Evolutionary conservation across 1,140 invertebrate species (phyloP).

Genomic region (Habropoda laboriosa): DNA sequence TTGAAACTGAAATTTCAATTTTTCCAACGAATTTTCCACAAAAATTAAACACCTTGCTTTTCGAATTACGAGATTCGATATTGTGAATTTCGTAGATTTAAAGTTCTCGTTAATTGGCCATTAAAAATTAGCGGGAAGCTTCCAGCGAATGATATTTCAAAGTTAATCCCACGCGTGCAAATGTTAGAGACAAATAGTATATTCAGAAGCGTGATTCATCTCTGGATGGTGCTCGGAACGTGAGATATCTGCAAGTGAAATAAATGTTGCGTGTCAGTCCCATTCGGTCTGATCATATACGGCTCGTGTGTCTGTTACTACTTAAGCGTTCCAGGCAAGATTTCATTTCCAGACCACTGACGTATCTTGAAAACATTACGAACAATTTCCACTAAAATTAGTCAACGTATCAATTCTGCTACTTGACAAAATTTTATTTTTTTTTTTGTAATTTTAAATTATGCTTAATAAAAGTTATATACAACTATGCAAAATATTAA

Average conservation of each 20-base stretch:
- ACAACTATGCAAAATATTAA: no score
- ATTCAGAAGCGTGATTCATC: neutral
- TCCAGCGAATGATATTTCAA: neutral
- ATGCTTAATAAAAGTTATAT: no score
- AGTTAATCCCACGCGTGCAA: neutral
- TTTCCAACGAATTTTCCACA: no score
- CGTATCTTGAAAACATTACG: no score
- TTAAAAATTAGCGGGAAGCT: neutral
- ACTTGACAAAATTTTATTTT: no score
- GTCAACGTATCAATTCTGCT: no score
- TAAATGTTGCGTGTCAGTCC: conserved; percentile 22
- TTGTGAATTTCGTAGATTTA: neutral
- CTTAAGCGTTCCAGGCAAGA: neutral
- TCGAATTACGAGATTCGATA: no score
- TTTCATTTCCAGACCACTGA: no score
- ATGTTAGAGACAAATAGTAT: neutral
- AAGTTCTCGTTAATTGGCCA: neutral
- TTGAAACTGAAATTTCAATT: no score
- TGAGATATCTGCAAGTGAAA: conserved; percentile 19
- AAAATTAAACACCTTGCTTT: no score
- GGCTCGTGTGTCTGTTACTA: neutral
- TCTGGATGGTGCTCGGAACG: neutral
- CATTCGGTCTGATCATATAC: conserved; percentile 18
- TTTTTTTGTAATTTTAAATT: no score
- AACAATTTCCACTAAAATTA: no score